Evolutionary conservation across 2,888 invertebrate genomes (phyloP), one percentile per base, ranked within the genome.

Genomic region (Frankliniella intonsa): DNA sequence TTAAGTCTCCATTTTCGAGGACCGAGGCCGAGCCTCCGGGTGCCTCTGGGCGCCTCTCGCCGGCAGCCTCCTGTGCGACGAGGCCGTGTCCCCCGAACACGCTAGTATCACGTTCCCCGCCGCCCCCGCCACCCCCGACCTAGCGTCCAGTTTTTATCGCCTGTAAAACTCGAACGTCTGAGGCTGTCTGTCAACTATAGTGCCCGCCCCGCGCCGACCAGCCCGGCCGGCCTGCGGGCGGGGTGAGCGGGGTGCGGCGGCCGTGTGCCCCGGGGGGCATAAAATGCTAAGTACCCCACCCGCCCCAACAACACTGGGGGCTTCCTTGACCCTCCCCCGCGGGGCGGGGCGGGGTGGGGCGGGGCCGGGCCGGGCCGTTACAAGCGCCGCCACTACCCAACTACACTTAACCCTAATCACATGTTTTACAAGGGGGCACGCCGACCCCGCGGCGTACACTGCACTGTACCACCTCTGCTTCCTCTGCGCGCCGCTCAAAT

Each of bases 361-460:
- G 69, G 10, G 25, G 69, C 69, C 25, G 25, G 25, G 22, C 69
- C 25, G 25, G 19, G 62, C 69, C 12, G 69, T 76, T 25, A 76
- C 69, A 76, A 14, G 19, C 62, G 62, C 62, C 69, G 69, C 69
- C 69, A 25, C 69, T 69, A 11, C 22, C 22, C 69, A 76, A 76
- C 69, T 76, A 76, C 69, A 76, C 69, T 76, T 76, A 76, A 76
- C 69, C 69, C 69, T 76, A 76, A 76, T 76, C 69, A 76, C 69
- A 76, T 76, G 69, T 76, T 76, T 76, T 76, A 76, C 69, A 76
- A 76, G 69, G 69, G 69, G 22, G 69, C 25, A 25, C 69, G 69
- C 69, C 25, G 69, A 11, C 22, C 22, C 22, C n/a, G 69, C 25
- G 10, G 25, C 25, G 69, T 55, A 38, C 38, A 38, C 38, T 38